Percentiles rank a stretch among this genome's conserved stretches.
Evolutionary conservation across 2,888 invertebrate genomes (phyloP).

Genomic region (Keiferia lycopersicella): DNA sequence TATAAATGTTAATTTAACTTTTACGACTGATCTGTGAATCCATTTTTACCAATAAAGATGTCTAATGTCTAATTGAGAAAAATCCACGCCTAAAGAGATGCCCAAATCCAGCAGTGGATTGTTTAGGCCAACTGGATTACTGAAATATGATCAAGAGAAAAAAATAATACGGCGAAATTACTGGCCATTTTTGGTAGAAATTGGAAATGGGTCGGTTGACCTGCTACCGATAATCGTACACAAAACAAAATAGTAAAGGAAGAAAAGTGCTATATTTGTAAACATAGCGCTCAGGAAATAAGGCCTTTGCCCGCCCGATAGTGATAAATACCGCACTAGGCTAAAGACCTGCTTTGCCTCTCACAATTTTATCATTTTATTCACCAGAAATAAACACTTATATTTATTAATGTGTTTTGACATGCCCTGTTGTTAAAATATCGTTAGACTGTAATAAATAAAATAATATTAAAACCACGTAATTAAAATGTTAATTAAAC

Average conservation of each 20-base stretch:
- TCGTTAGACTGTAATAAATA: constrained; percentile 2
- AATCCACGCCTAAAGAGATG: too few relatives aligned
- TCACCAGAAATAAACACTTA: constrained; percentile 1
- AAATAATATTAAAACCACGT: background rate
- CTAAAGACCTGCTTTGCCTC: background rate
- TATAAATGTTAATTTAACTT: too few relatives aligned
- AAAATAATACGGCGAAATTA: too few relatives aligned
- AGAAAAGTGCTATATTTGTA: background rate
- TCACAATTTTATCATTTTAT: background rate
- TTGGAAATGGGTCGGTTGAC: too few relatives aligned
- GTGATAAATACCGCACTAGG: background rate
- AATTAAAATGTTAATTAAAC: constrained; percentile 6
- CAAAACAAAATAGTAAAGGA: background rate
- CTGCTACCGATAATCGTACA: background rate
- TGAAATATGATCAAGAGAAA: too few relatives aligned
- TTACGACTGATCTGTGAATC: too few relatives aligned
- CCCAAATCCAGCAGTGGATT: too few relatives aligned
- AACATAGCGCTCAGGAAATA: background rate
- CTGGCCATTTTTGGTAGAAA: too few relatives aligned
- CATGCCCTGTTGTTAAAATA: background rate
- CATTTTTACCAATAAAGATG: too few relatives aligned
- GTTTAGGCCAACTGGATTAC: too few relatives aligned
- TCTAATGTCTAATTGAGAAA: too few relatives aligned
- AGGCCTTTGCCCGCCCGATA: constrained; percentile 2
- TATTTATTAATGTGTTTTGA: background rate